These are phyloP conservation scores for Calephelis nemesis DNA, from an alignment of 1,140 invertebrate genomes.

Conservation along the genomic window DNA sequence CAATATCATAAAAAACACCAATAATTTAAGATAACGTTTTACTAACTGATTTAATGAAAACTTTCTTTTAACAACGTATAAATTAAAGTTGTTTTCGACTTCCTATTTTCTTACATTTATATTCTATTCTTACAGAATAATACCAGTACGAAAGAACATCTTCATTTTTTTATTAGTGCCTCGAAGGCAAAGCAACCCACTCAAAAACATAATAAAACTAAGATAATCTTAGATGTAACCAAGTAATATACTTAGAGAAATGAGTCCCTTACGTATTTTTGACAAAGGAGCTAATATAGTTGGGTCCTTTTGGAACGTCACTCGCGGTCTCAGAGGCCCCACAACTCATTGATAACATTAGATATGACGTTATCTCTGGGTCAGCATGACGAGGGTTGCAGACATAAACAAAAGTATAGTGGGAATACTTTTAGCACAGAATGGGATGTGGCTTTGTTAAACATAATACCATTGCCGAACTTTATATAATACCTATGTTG, in stretches of 20 bases:
- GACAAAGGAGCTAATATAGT: constrained; percentile 18
- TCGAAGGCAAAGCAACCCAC: no score
- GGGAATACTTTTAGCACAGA: neutral
- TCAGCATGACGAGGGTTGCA: constrained; percentile 39
- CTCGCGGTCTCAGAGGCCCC: constrained; percentile 22
- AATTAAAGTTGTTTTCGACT: no score
- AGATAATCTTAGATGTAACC: constrained; percentile 4
- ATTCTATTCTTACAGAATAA: no score
- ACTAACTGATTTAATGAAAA: no score
- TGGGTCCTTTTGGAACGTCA: neutral
- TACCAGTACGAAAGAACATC: no score
- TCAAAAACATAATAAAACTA: neutral
- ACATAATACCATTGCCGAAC: neutral
- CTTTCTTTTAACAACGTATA: no score
- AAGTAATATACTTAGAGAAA: constrained; percentile 9
- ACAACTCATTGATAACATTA: constrained; percentile 43
- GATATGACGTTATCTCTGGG: constrained; percentile 41
- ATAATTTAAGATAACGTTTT: no score
- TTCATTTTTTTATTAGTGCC: no score
- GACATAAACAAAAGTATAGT: constrained; percentile 27
- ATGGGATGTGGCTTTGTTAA: no score
- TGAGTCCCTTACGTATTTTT: constrained; percentile 11
- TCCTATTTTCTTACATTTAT: no score
- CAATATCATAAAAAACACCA: no score
- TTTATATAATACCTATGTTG: no score